Evolutionary conservation across 1,140 invertebrate species (phyloP).

Genomic region (Drosophila kanapiae): DNA sequence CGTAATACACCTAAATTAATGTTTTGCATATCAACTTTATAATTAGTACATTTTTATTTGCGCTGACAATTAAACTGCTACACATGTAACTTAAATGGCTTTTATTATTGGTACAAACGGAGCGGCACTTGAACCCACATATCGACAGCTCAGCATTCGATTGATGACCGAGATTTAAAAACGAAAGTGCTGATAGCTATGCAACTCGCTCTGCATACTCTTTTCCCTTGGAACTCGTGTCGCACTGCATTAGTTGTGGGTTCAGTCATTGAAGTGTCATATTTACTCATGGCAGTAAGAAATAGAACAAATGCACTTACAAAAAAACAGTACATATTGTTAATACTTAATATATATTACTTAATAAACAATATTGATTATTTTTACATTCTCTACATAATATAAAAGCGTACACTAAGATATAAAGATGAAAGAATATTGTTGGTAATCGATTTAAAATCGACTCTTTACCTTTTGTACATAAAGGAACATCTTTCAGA

Average conservation of each 20-base stretch:
- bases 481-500: too few relatives aligned
- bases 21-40: background rate
- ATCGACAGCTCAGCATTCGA: slow-evolving; percentile 33
- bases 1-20: too few relatives aligned
- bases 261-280: slow-evolving; percentile 7
- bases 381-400: background rate
- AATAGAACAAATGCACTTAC: slow-evolving; percentile 1
- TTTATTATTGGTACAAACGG: background rate
- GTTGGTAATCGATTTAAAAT: background rate
- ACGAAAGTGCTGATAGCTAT: slow-evolving; percentile 30
- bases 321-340: background rate
- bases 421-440: background rate
- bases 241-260: background rate
- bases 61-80: background rate
- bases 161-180: slow-evolving; percentile 27
- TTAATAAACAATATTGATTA: too few relatives aligned
- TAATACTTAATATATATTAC: background rate
- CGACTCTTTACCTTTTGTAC: background rate
- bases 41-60: background rate
- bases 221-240: slow-evolving; percentile 2
- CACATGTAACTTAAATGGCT: slow-evolving; percentile 10
- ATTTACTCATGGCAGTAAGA: background rate
- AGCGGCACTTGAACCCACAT: slow-evolving; percentile 23
- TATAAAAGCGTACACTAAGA: background rate
- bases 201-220: slow-evolving; percentile 14